A percentile compares a stretch with the other conserved stretches of the same genome.
Conservation (phyloP, 2,797 vertebrate genomes). For the Bradypodion pumilum region DNA sequence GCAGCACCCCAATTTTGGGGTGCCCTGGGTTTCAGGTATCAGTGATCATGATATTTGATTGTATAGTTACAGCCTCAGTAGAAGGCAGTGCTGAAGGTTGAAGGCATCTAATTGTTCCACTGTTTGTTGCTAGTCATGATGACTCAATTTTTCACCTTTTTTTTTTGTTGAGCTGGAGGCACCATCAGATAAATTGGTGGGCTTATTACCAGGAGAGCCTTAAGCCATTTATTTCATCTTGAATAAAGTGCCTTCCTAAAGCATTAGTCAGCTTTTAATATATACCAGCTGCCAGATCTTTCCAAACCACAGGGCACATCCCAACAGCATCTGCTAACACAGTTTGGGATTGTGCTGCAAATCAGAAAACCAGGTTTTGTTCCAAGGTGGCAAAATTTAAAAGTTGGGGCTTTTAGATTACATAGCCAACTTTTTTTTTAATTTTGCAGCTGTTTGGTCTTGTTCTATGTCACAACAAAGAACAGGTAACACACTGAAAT, state of each 20-base stretch:
- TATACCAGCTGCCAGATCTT: neutral
- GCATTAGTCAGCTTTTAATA: neutral
- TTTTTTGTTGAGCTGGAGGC: neutral
- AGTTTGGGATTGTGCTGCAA: neutral
- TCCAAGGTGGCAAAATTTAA: neutral
- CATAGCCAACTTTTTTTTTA: neutral
- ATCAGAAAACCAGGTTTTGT: neutral
- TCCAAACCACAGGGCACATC: neutral
- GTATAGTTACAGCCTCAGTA: neutral
- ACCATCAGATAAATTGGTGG: neutral
- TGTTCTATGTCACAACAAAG: neutral
- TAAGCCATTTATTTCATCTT: neutral
- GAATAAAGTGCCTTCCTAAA: neutral
- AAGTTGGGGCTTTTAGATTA: neutral
- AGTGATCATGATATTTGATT: too few species aligned
- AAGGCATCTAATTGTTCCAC: too few species aligned
- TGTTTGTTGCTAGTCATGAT: neutral
- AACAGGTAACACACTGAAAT: too few species aligned
- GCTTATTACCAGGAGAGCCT: neutral
- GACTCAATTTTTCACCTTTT: neutral
- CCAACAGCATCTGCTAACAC: neutral
- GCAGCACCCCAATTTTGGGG: too few species aligned
- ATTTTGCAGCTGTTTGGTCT: neutral
- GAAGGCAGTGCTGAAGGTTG: neutral
- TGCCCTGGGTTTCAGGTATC: too few species aligned